Conservation (phyloP, 1,140 invertebrate species). For the Melitaea cinxia region DNA sequence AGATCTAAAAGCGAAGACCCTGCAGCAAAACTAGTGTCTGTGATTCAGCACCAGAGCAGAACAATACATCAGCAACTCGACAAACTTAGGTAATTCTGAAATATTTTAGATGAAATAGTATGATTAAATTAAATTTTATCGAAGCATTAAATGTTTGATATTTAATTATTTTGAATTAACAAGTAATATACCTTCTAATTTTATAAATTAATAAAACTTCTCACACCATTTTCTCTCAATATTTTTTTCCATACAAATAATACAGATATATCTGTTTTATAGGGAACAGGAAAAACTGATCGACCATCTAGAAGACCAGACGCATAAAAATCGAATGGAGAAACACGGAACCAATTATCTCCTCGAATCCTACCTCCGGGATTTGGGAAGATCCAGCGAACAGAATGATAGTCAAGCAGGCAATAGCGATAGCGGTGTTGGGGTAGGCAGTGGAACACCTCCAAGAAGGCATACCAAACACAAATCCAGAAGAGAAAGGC, state of each 20-base stretch:
- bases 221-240: too few relatives aligned
- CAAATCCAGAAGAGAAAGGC: constrained; percentile 79
- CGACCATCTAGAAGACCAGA: constrained; percentile 88
- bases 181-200: too few relatives aligned
- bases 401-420: constrained; percentile 78
- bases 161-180: too few relatives aligned
- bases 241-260: too few relatives aligned
- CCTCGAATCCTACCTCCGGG: constrained; percentile 88
- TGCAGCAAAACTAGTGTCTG: constrained; percentile 87
- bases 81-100: constrained; percentile 80
- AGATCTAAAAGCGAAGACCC: constrained; percentile 71
- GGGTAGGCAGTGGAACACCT: constrained; percentile 76
- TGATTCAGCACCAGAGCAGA: constrained; percentile 90
- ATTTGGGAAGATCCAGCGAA: constrained; percentile 74
- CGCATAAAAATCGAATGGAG: constrained; percentile 86
- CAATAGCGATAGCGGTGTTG: constrained; percentile 84
- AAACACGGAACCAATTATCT: constrained; percentile 91
- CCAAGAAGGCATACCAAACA: constrained; percentile 77
- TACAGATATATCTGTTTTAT: constrained; percentile 40
- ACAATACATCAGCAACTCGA: constrained; percentile 89
- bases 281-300: constrained; percentile 91
- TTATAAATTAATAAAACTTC: too few relatives aligned
- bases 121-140: neutral
- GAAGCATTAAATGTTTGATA: too few relatives aligned
- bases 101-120: neutral